Percentiles rank a stretch among this genome's conserved stretches.
Conservation (phyloP, 2,113 vertebrate species). For the Cryptotis parvus region DNA sequence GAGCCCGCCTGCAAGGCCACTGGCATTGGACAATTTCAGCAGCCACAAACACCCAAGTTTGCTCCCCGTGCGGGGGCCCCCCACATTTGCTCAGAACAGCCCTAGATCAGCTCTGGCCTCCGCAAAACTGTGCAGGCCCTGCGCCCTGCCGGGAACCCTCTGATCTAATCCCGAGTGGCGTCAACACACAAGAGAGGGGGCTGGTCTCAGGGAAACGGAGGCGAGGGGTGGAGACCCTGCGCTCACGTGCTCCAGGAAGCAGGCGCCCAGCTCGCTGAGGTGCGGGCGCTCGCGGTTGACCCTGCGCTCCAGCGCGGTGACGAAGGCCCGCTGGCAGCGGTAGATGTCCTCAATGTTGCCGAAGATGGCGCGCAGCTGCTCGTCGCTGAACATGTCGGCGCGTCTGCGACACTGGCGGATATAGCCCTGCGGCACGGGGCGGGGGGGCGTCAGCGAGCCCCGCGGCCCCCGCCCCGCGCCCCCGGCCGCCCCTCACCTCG, state of each 20-base stretch:
- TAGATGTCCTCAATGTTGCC: slow-evolving; percentile 97
- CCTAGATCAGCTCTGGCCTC: background rate
- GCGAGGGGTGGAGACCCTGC: background rate
- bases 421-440: slow-evolving; percentile 89
- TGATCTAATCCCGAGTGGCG: background rate
- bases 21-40: background rate
- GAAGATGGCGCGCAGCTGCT: slow-evolving; percentile 96
- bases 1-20: too few species aligned
- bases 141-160: too few species aligned
- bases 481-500: slow-evolving; percentile 88
- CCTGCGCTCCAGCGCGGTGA: slow-evolving; percentile 94
- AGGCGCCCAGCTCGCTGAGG: slow-evolving; percentile 95
- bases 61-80: background rate
- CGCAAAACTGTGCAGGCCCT: background rate
- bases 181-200: background rate
- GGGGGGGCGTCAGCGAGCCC: background rate
- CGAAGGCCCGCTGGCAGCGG: slow-evolving; percentile 95
- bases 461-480: rapidly evolving
- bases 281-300: slow-evolving; percentile 95
- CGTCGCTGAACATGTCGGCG: slow-evolving; percentile 96
- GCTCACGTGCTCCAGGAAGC: slow-evolving; percentile 97
- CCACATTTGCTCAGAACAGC: background rate
- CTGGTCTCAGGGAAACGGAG: background rate
- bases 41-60: background rate
- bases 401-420: slow-evolving; percentile 96